These are phyloP conservation scores for Pycnomerus fuliginosus DNA, from an alignment of 2,888 invertebrate species.

Conservation along the genomic window DNA sequence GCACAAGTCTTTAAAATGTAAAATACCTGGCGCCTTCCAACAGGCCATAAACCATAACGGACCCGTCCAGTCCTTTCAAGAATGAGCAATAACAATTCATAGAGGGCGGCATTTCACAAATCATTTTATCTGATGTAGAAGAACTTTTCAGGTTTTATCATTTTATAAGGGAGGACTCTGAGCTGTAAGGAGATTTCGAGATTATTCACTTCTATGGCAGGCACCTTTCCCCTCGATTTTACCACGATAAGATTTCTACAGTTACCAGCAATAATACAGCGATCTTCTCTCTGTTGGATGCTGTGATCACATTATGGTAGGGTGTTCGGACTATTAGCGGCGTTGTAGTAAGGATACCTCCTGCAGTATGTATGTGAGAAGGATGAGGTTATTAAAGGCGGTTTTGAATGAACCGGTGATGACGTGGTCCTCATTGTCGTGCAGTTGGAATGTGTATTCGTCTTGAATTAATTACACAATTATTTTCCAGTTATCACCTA, in stretches of 20 bases:
- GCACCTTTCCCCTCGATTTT: no score
- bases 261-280: no score
- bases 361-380: constrained; percentile 24
- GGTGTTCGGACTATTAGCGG: constrained; percentile 22
- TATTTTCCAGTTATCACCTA: constrained; percentile 21
- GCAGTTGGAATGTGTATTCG: constrained; percentile 24
- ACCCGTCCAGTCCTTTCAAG: constrained; percentile 15
- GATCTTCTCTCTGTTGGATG: constrained; percentile 7
- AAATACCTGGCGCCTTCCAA: constrained; percentile 33
- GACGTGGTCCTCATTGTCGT: constrained; percentile 18
- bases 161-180: no score
- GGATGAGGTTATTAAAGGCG: constrained; percentile 19
- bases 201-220: constrained; percentile 15
- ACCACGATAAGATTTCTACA: no score
- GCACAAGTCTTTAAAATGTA: constrained; percentile 24
- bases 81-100: constrained; percentile 13
- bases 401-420: constrained; percentile 26
- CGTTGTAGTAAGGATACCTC: constrained; percentile 23
- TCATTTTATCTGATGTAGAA: constrained; percentile 28
- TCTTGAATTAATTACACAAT: constrained; percentile 25
- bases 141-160: no score
- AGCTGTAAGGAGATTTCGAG: constrained; percentile 7
- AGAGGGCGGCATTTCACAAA: constrained; percentile 25
- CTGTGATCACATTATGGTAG: constrained; percentile 20
- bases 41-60: constrained; percentile 27